These are phyloP conservation scores for Melanargia galathea DNA, from an alignment of 2,888 invertebrate genomes.

Conservation along the genomic window DNA sequence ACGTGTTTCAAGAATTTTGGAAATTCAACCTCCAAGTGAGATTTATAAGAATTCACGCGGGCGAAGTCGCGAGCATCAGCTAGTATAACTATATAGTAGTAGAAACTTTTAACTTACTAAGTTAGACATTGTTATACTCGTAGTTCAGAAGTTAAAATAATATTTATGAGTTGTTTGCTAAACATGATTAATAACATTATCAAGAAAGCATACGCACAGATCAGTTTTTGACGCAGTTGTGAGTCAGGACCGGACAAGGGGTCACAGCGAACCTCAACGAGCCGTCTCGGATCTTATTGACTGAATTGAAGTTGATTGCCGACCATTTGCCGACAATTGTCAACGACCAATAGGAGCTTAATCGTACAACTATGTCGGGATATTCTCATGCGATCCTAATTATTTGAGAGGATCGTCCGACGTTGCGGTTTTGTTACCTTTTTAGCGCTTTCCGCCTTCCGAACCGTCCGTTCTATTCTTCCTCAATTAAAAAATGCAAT, in stretches of 20 bases:
- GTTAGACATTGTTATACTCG: too few species aligned
- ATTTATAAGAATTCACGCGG: too few species aligned
- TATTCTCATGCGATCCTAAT: slow-evolving; percentile 72
- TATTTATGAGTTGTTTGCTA: neutral
- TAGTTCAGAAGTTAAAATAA: neutral
- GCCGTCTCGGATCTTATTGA: slow-evolving; percentile 69
- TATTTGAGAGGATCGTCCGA: slow-evolving; percentile 63
- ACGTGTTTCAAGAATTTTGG: too few species aligned
- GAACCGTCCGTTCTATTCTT: slow-evolving; percentile 15
- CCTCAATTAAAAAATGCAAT: slow-evolving; percentile 17
- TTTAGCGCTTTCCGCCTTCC: slow-evolving; percentile 38
- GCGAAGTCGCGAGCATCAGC: too few species aligned
- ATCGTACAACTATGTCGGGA: slow-evolving; percentile 64
- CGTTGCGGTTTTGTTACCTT: slow-evolving; percentile 48
- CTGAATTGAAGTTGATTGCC: slow-evolving; percentile 76
- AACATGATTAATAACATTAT: slow-evolving; percentile 8
- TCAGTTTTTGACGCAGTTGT: slow-evolving; percentile 31
- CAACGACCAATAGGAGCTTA: slow-evolving; percentile 56
- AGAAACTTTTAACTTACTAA: too few species aligned
- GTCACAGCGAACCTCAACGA: slow-evolving; percentile 44
- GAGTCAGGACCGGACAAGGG: slow-evolving; percentile 45
- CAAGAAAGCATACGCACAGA: slow-evolving; percentile 29
- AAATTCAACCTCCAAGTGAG: too few species aligned
- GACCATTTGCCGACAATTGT: slow-evolving; percentile 76
- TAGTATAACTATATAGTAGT: too few species aligned